Conservation (phyloP, 1,140 invertebrate genomes). For the Bacillus rossius region DNA sequence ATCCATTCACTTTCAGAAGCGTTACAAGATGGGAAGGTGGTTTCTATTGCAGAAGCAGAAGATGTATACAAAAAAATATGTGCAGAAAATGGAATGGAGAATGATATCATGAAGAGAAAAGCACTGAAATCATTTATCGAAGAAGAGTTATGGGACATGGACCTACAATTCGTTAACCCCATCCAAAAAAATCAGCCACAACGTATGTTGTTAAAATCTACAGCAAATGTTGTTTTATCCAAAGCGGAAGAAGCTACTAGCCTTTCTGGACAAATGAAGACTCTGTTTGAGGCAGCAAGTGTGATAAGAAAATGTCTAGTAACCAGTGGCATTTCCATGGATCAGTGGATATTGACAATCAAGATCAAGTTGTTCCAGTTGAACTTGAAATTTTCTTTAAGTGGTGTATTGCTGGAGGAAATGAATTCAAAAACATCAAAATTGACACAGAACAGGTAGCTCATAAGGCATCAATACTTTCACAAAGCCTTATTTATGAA, state of each 20-base stretch:
- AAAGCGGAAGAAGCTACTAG: background rate
- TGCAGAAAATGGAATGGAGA: background rate
- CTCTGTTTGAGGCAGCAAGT: background rate
- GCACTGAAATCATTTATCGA: constrained; percentile 4
- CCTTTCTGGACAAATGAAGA: background rate
- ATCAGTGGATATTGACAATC: background rate
- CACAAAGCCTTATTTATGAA: constrained; percentile 5
- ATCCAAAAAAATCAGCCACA: constrained; percentile 6
- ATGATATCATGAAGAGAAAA: constrained; percentile 4
- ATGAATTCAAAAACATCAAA: background rate
- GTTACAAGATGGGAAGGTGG: constrained; percentile 4
- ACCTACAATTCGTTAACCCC: constrained; percentile 1
- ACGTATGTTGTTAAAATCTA: constrained; percentile 5
- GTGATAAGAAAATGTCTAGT: constrained; percentile 1
- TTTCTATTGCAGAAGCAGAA: constrained; percentile 6
- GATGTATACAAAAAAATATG: constrained; percentile 9
- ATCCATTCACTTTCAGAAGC: constrained; percentile 6
- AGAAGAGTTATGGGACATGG: constrained; percentile 3
- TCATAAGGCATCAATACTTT: constrained; percentile 1
- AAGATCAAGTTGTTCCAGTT: background rate
- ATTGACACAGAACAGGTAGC: constrained; percentile 7
- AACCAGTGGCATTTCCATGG: constrained; percentile 3
- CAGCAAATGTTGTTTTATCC: constrained; percentile 1
- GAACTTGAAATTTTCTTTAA: constrained; percentile 8
- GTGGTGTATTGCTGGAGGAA: constrained; percentile 7